Percentiles rank a stretch among this genome's conserved stretches.
Conservation (phyloP, 1,140 invertebrate genomes). For the Paracyclopina nana region DNA sequence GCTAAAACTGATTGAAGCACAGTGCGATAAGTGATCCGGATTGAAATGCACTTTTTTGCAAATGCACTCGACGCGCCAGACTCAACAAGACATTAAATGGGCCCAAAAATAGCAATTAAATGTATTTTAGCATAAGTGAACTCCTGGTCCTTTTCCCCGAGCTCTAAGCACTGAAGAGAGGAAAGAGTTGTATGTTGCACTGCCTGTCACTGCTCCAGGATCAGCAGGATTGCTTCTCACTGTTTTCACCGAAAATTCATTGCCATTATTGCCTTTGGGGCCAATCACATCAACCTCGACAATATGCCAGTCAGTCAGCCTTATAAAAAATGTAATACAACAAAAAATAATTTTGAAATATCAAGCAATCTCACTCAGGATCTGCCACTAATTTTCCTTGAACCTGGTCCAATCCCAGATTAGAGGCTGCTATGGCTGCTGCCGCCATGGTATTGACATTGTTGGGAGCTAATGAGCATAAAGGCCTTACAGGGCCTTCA, state of each 20-base stretch:
- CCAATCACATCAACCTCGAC: slow-evolving; percentile 37
- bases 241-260: slow-evolving; percentile 32
- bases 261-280: slow-evolving; percentile 25
- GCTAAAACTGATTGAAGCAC: too few species aligned
- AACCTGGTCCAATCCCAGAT: slow-evolving; percentile 39
- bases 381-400: slow-evolving; percentile 33
- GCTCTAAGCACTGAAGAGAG: slow-evolving; percentile 28
- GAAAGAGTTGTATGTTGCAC: slow-evolving; percentile 36
- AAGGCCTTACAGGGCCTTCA: slow-evolving; percentile 33
- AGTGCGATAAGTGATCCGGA: too few species aligned
- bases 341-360: background rate
- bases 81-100: too few species aligned
- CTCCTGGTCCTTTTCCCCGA: slow-evolving; percentile 25
- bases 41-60: too few species aligned
- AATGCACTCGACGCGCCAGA: too few species aligned
- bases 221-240: slow-evolving; percentile 35
- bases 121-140: slow-evolving; percentile 31
- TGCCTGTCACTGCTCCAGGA: slow-evolving; percentile 34
- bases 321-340: background rate
- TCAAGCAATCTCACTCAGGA: slow-evolving; percentile 28
- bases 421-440: slow-evolving; percentile 36
- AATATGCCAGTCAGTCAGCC: slow-evolving; percentile 35
- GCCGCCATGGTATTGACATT: slow-evolving; percentile 41
- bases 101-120: too few species aligned
- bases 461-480: slow-evolving; percentile 39